A percentile compares a stretch with the other conserved stretches of the same genome.
Evolutionary conservation across 2,888 invertebrate genomes (phyloP).

Genomic region (Noctua pronuba): DNA sequence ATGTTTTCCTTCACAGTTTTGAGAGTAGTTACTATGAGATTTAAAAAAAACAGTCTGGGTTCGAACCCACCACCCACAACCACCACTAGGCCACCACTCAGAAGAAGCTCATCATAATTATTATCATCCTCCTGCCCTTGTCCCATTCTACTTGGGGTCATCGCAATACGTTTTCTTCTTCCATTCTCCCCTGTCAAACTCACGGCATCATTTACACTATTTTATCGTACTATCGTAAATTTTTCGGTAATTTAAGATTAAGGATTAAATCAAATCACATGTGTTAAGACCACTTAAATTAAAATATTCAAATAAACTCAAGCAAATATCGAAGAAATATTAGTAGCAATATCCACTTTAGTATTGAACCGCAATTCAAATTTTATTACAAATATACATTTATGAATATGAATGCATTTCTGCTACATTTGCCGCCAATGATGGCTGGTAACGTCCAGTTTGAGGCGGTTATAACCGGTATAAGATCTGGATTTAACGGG

Average conservation of each 20-base stretch:
- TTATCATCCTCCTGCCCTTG: no score
- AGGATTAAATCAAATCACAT: slow-evolving; percentile 10
- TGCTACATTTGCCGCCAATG: slow-evolving; percentile 57
- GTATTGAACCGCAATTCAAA: slow-evolving; percentile 41
- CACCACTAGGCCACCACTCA: neutral
- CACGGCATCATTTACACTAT: neutral
- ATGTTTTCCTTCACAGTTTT: no score
- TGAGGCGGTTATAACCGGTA: slow-evolving; percentile 47
- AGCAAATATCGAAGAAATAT: slow-evolving; percentile 43
- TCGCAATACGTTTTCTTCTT: no score
- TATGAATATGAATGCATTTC: slow-evolving; percentile 57
- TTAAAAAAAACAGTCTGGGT: neutral
- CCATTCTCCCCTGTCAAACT: neutral
- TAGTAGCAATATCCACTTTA: slow-evolving; percentile 47
- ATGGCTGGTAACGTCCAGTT: slow-evolving; percentile 37
- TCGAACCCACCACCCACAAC: neutral
- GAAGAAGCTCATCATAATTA: neutral
- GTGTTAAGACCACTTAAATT: neutral
- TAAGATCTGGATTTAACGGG: slow-evolving; percentile 39
- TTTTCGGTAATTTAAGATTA: neutral
- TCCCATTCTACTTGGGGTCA: no score
- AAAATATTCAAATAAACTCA: slow-evolving; percentile 29
- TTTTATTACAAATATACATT: slow-evolving; percentile 47
- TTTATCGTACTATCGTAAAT: neutral
- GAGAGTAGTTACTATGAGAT: neutral